phyloP scores from a whole-genome alignment of 2,888 invertebrate genomes.

The Sesia bembeciformis region DNA sequence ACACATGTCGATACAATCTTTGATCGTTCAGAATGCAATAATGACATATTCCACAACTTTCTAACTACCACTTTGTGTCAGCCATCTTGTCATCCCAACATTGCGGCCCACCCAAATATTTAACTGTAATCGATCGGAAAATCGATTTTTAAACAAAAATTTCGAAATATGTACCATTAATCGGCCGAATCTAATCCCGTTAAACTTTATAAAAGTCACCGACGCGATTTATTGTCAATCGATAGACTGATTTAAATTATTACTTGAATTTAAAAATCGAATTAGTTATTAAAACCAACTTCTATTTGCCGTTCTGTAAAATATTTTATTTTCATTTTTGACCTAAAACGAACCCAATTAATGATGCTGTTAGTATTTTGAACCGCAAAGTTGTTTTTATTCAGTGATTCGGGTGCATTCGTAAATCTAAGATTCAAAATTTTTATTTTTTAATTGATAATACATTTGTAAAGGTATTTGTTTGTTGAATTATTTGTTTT shows the following conservation, averaged over 20 bases:
- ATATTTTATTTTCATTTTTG: background rate
- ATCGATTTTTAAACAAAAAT: conserved; percentile 40
- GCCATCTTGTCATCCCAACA: conserved; percentile 23
- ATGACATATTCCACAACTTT: conserved; percentile 10
- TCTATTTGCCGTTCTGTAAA: background rate
- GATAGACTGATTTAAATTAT: conserved; percentile 30
- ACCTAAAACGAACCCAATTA: too few relatives aligned
- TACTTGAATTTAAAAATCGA: background rate
- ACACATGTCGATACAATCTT: background rate
- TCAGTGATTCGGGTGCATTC: too few relatives aligned
- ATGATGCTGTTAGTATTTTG: too few relatives aligned
- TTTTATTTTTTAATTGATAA: too few relatives aligned
- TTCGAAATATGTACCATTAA: conserved; percentile 32
- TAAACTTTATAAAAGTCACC: conserved; percentile 46
- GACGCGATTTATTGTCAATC: conserved; percentile 47
- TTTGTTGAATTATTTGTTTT: too few relatives aligned
- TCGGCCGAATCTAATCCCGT: conserved; percentile 49
- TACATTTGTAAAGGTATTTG: too few relatives aligned
- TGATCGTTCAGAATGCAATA: background rate
- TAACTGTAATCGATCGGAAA: conserved; percentile 40
- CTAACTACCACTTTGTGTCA: conserved; percentile 28
- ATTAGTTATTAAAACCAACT: background rate
- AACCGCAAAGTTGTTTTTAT: too few relatives aligned
- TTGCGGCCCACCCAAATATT: conserved; percentile 36
- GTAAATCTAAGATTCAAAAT: too few relatives aligned